Base-by-base conservation (phyloP, 2,888 invertebrate genomes). In the Hydropsyche betteni region DNA sequence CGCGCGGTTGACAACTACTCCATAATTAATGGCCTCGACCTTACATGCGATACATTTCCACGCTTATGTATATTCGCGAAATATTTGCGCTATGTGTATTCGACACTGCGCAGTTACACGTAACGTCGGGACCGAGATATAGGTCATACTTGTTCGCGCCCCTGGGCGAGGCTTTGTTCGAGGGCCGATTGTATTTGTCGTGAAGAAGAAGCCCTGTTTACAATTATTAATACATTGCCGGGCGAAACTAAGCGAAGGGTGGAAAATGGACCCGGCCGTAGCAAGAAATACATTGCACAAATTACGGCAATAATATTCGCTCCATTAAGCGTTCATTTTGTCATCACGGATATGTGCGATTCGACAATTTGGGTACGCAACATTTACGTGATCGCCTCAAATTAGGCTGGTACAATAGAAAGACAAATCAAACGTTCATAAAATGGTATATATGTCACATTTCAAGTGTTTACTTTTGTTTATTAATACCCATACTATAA, bases 181-280 rank as follows among this genome's bases (percentile, higher is more conserved):
- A 36, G 64, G 34, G n/a, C 10, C 34, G 64, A 64, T 64, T 64
- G 34, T 64, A n/a, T 64, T 64, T 36, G 64, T 36, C 64, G 64
- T 8, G 12, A 4, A 64, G 64, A 64, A 64, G 64, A 36, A 64
- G 33, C 64, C 64, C 6, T 64, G 64, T 64, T 64, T 64, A 64
- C 64, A 64, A 61, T 64, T 64, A 64, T 64, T 36, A 64, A 64
- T 64, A 64, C 61, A 6, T 24, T 33, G 16, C 61, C 7, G 6
- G 61, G 44, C 44, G 61, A 61, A 33, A 55, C 16, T 33, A 24
- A 6, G 61, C 33, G 33, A 61, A 10, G 34, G 64, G 36, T 8
- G 64, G 36, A 64, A 64, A 64, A 64, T 58, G 14, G 14, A 14
- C 36, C 33, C 0, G 36, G 3, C n/a, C 36, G 64, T 36, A 34